Percentiles rank a stretch among this genome's conserved stretches.
phyloP scores from a whole-genome alignment of 1,140 invertebrate species.

The Lycorma delicatula region DNA sequence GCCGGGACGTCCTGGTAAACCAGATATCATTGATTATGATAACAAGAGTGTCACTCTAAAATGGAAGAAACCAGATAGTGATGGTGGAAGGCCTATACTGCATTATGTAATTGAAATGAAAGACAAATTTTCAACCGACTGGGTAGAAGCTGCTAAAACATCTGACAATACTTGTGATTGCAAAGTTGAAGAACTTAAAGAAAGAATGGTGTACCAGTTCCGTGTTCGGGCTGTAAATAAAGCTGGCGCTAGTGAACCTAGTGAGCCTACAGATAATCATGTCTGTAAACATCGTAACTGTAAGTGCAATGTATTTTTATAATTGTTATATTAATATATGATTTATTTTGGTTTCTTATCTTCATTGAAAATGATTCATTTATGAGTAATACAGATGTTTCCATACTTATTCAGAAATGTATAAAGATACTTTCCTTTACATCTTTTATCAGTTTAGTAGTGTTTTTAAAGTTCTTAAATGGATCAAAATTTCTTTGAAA shows the following conservation, averaged over 20 bases:
- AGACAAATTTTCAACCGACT: constrained; percentile 85
- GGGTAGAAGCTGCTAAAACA: constrained; percentile 79
- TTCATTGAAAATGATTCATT: no score
- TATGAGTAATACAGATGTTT: no score
- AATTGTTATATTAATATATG: no score
- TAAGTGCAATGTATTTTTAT: constrained; percentile 63
- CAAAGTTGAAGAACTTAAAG: constrained; percentile 80
- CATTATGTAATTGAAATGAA: constrained; percentile 95
- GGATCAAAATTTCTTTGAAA: no score
- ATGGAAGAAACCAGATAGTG: constrained; percentile 81
- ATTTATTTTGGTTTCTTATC: no score
- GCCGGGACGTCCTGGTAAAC: constrained; percentile 79
- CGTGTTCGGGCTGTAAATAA: constrained; percentile 87
- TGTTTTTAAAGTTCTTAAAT: no score
- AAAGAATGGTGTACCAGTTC: constrained; percentile 91
- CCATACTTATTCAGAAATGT: no score
- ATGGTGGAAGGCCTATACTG: constrained; percentile 90
- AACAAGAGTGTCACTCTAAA: constrained; percentile 81
- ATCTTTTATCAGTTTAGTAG: no score
- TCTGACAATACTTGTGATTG: constrained; percentile 64
- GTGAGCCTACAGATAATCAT: constrained; percentile 84
- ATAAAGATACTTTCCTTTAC: no score
- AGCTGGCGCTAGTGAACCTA: constrained; percentile 77
- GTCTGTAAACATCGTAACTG: constrained; percentile 86
- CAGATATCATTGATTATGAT: constrained; percentile 88